phyloP scores from a whole-genome alignment of 2,113 vertebrate species.

The Macroglossus sobrinus region DNA sequence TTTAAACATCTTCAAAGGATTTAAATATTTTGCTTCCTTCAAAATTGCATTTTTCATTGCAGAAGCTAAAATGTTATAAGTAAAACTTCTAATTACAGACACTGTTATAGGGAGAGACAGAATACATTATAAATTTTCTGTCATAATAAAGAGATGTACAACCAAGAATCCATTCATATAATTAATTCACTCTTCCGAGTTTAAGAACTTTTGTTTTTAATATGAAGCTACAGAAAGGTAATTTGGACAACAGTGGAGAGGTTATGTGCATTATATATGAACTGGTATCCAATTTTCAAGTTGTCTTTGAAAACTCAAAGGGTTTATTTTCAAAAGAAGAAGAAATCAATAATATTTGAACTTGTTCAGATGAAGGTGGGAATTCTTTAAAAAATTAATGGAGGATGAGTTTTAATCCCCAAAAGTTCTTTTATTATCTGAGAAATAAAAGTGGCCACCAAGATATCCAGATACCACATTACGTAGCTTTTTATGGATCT shows the following conservation, averaged over 20 bases:
- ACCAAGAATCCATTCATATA: neutral
- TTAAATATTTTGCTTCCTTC: slow-evolving; percentile 10
- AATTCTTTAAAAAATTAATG: slow-evolving; percentile 24
- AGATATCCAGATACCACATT: neutral
- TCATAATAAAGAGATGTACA: neutral
- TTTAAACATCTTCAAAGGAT: neutral
- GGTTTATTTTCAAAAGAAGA: slow-evolving; percentile 45
- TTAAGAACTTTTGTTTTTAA: neutral
- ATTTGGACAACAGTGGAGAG: neutral
- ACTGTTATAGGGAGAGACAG: neutral
- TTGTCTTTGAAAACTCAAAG: slow-evolving; percentile 41
- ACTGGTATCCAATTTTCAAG: slow-evolving; percentile 22
- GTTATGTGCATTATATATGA: slow-evolving; percentile 13
- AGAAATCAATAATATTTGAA: slow-evolving; percentile 37
- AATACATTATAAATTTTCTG: neutral
- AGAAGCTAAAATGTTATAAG: neutral
- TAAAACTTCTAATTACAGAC: neutral
- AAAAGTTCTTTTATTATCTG: neutral
- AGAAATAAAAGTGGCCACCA: neutral
- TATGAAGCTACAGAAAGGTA: neutral
- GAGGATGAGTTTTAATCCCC: neutral
- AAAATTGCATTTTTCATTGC: neutral
- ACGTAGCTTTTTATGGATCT: neutral
- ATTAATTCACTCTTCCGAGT: neutral
- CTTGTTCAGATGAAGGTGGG: neutral